A percentile compares a stretch with the other conserved stretches of the same genome.
Evolutionary conservation across 1,140 invertebrate genomes (phyloP).

Genomic region (Drosophila pectinifera): DNA sequence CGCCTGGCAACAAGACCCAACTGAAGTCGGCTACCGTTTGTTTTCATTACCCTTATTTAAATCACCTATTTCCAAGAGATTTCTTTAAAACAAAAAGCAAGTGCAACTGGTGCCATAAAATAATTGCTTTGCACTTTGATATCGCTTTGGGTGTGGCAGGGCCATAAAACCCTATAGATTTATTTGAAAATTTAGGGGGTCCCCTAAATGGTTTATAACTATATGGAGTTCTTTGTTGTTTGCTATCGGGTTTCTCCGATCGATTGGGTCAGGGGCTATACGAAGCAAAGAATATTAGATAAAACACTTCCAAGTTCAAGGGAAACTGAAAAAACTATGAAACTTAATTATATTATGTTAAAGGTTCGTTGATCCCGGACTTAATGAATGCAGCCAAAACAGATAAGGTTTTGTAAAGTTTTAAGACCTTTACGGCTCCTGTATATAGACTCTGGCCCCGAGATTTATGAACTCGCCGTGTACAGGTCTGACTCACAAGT

Average conservation of each 20-base stretch:
- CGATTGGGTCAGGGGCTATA: too few relatives aligned
- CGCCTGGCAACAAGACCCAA: slow-evolving; percentile 30
- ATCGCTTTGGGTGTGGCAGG: slow-evolving; percentile 23
- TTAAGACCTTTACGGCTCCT: background rate
- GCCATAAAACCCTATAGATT: slow-evolving; percentile 15
- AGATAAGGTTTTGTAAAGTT: slow-evolving; percentile 21
- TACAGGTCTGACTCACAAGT: background rate
- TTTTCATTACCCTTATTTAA: slow-evolving; percentile 47
- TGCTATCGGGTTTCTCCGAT: slow-evolving; percentile 16
- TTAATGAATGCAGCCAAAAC: background rate
- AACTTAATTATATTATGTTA: background rate
- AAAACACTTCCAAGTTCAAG: slow-evolving; percentile 1
- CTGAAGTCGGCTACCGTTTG: slow-evolving; percentile 48
- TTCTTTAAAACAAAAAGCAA: slow-evolving; percentile 1
- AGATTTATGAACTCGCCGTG: slow-evolving; percentile 32
- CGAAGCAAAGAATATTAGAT: background rate
- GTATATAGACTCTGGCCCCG: slow-evolving; percentile 22
- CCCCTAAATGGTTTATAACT: slow-evolving; percentile 25
- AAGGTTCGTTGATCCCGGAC: background rate
- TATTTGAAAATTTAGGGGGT: slow-evolving; percentile 2
- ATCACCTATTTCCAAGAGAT: slow-evolving; percentile 9
- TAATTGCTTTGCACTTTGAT: slow-evolving; percentile 10
- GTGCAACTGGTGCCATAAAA: slow-evolving; percentile 17
- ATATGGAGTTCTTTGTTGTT: slow-evolving; percentile 14
- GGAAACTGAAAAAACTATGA: background rate